Base-by-base conservation (phyloP, 2,797 vertebrate genomes). In the Lagodon rhomboides region DNA sequence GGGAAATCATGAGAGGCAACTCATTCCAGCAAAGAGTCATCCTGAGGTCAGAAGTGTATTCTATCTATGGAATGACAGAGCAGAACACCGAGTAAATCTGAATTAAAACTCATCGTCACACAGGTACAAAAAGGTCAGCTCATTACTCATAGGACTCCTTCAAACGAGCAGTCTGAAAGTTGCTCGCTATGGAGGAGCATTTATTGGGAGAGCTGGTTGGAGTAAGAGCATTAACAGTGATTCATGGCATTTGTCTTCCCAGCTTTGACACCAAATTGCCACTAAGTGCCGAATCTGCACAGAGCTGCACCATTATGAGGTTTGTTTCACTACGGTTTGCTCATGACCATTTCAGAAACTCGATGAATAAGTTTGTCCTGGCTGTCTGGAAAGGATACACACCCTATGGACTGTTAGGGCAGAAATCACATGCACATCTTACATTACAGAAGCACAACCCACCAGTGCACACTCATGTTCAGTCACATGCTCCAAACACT, bases 401-500 rank as follows among this genome's bases (percentile, higher is more conserved):
- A 78, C 61, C 85, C 83, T 72, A 41, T 62, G 20, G 41, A 66
- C 51, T 65, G 55, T 60, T 85, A 55, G 74, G 34, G 76, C 50
- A 68, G 27, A 84, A 83, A 85, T 87, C 60, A 61, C 46, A 75
- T 76, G 49, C 23, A 54, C 44, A 22, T 70, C 2, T 66, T 70
- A 63, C 58, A 63, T 68, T 18, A 70, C 12, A 79, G 56, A 51
- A 65, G 61, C 16, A 55, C 79, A 78, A 68, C 23, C 59, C 34
- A 59, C 25, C 54, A 64, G 67, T 34, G 49, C 64, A 79, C 56
- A 77, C 77, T 69, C 68, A 63, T 76, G 65, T 61, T 81, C 74
- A 54, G 61, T 91, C 85, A 88, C 67, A 92, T 77, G 73, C 64
- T 62, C 64, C 77, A 51, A 86, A 91, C 88, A 88, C 89, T 84